A percentile compares a stretch with the other conserved stretches of the same genome.
Evolutionary conservation across 2,888 invertebrate genomes (phyloP).

Genomic region (Rhyacophila evoluta): DNA sequence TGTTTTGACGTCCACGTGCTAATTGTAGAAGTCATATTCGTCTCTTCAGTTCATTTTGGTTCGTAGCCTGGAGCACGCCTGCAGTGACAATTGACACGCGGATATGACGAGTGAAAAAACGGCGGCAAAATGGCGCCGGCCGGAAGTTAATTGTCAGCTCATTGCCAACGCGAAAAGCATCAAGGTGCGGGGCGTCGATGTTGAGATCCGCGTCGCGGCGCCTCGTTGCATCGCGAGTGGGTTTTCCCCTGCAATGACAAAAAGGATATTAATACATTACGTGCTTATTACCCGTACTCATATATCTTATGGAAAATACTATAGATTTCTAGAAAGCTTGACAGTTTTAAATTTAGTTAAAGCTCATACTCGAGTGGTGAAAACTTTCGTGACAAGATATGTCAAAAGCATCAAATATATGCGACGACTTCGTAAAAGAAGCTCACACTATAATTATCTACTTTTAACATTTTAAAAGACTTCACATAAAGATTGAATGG

Average conservation of each 20-base stretch:
- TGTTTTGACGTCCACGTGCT: not conserved
- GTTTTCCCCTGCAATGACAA: conserved; percentile 63
- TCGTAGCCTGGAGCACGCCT: not conserved
- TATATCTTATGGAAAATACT: too few species aligned
- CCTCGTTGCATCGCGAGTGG: conserved; percentile 70
- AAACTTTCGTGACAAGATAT: too few species aligned
- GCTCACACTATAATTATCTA: too few species aligned
- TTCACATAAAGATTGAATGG: too few species aligned
- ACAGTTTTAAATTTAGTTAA: too few species aligned
- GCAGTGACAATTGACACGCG: conserved; percentile 1
- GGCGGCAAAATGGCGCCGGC: not conserved
- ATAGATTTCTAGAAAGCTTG: too few species aligned
- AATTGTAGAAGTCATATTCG: not conserved
- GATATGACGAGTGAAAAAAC: not conserved
- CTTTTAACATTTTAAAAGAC: too few species aligned
- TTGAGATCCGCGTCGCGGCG: conserved; percentile 57
- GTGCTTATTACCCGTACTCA: too few species aligned
- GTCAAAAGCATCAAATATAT: too few species aligned
- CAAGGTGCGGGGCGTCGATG: conserved; percentile 61
- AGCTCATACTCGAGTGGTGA: too few species aligned
- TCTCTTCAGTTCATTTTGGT: not conserved
- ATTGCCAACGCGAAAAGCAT: conserved; percentile 56
- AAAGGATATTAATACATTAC: not conserved
- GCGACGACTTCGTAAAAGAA: too few species aligned
- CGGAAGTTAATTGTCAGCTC: conserved; percentile 64